Evolutionary conservation across 2,113 vertebrate species (phyloP).

Genomic region (Gallinago jamesoni): DNA sequence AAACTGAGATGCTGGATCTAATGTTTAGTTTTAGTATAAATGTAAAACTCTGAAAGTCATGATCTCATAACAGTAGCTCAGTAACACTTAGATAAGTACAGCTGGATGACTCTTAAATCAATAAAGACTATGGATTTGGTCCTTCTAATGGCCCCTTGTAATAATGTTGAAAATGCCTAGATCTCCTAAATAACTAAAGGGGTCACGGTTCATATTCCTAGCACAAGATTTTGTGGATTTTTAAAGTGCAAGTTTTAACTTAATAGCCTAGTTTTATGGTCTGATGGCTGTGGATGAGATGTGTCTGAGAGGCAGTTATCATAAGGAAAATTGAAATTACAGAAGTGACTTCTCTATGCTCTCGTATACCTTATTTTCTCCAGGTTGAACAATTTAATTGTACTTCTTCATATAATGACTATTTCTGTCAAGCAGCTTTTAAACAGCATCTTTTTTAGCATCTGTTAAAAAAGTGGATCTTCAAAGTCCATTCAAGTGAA

Average conservation of each 20-base stretch:
- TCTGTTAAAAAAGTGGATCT: not conserved
- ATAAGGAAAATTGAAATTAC: constrained; percentile 27
- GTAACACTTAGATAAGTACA: not conserved
- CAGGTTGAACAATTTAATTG: not conserved
- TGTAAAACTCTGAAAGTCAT: not conserved
- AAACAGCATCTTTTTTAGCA: not conserved
- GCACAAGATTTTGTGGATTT: constrained; percentile 33
- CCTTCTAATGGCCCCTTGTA: constrained; percentile 14
- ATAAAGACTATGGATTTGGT: not conserved
- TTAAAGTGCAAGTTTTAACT: constrained; percentile 29
- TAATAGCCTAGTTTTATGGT: constrained; percentile 36
- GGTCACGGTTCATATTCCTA: constrained; percentile 9
- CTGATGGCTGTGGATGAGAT: not conserved
- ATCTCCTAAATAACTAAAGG: constrained; percentile 6
- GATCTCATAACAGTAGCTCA: not conserved
- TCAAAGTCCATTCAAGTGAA: not conserved
- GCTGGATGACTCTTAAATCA: constrained; percentile 24
- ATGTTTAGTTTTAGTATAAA: not conserved
- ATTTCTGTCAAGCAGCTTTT: constrained; percentile 3
- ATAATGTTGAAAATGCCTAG: constrained; percentile 30
- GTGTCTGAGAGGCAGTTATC: constrained; percentile 9
- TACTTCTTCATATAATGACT: not conserved
- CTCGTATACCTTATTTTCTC: not conserved
- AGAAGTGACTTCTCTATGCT: not conserved
- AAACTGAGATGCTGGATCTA: not conserved